Conservation (phyloP, 2,113 vertebrate species). For the Chionomys nivalis region DNA sequence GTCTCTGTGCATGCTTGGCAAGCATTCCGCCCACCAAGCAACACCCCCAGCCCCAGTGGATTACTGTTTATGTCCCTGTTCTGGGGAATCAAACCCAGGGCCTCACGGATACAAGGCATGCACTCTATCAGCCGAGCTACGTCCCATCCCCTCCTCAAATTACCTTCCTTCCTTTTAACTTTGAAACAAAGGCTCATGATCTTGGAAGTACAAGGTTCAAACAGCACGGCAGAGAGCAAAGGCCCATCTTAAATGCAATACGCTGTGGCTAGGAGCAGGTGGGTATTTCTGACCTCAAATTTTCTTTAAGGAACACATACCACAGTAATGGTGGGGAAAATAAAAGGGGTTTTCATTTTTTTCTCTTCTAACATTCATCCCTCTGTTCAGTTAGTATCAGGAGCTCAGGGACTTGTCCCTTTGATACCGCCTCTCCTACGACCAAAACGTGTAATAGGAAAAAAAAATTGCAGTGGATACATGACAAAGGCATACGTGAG, state of each 20-base stretch:
- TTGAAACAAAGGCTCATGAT: not conserved
- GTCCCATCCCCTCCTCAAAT: not conserved
- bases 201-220: not conserved
- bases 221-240: not conserved
- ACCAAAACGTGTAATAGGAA: not conserved
- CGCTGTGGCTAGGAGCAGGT: too few relatives aligned
- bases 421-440: not conserved
- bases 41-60: not conserved
- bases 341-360: not conserved
- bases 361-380: not conserved
- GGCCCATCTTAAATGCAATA: not conserved
- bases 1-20: too few relatives aligned
- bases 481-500: not conserved
- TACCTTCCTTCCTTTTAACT: not conserved
- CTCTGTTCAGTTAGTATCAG: not conserved
- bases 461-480: too few relatives aligned
- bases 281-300: not conserved
- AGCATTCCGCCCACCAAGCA: not conserved
- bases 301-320: slow-evolving; percentile 8
- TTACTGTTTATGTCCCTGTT: not conserved
- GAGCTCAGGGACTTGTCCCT: not conserved
- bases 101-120: not conserved
- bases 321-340: not conserved
- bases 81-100: not conserved
- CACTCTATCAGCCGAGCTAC: not conserved